Conservation (phyloP, 2,113 vertebrate species). For the Oceanodroma tethys region DNA sequence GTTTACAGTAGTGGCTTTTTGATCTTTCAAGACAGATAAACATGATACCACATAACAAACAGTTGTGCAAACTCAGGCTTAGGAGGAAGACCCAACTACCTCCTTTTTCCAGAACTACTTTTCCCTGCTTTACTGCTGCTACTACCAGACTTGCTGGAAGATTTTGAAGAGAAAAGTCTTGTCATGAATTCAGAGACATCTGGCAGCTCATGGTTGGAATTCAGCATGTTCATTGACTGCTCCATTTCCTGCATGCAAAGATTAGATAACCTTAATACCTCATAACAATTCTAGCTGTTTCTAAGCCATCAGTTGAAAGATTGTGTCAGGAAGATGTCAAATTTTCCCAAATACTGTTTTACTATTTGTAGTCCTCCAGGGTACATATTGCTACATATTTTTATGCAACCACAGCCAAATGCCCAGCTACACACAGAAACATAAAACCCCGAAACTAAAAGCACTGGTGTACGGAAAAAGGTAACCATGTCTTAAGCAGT, state of each 20-base stretch:
- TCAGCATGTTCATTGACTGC: conserved; percentile 99
- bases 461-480: background rate
- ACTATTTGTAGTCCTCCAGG: background rate
- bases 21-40: conserved; percentile 55
- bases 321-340: background rate
- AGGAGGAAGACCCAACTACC: conserved; percentile 79
- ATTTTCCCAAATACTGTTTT: background rate
- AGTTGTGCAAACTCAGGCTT: conserved; percentile 59
- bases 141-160: conserved; percentile 86
- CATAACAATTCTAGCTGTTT: background rate
- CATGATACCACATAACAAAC: conserved; percentile 36
- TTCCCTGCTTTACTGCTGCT: conserved; percentile 89
- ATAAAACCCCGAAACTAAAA: conserved; percentile 12
- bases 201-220: conserved; percentile 96
- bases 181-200: conserved; percentile 99
- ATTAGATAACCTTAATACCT: background rate
- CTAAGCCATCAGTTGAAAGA: background rate
- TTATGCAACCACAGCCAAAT: conserved; percentile 27
- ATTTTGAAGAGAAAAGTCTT: conserved; percentile 96
- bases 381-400: background rate
- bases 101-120: conserved; percentile 88
- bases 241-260: conserved; percentile 90
- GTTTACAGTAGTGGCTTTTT: conserved; percentile 72
- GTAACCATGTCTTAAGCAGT: conserved; percentile 53
- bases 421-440: background rate